These are phyloP conservation scores for Phoeniculus purpureus DNA, from an alignment of 2,797 vertebrate genomes.

Conservation along the genomic window DNA sequence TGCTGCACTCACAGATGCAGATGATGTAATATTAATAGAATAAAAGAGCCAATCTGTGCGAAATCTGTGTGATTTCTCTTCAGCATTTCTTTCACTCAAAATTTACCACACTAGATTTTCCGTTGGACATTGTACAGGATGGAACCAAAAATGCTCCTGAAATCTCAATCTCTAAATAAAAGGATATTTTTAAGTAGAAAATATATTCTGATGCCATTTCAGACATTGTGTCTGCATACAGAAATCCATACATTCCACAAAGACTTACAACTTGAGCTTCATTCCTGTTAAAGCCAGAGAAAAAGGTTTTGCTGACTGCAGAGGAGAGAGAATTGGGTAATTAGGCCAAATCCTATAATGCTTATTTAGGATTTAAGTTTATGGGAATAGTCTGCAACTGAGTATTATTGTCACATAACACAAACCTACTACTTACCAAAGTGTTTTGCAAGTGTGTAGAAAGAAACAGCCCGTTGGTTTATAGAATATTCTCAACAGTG, in stretches of 20 bases:
- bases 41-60: not conserved
- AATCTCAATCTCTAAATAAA: not conserved
- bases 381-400: not conserved
- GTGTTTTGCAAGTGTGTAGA: not conserved
- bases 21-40: not conserved
- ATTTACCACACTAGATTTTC: not conserved
- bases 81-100: not conserved
- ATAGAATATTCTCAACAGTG: not conserved
- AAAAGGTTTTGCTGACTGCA: not conserved
- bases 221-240: not conserved
- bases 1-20: no score
- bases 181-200: not conserved
- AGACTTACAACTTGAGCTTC: not conserved
- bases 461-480: not conserved
- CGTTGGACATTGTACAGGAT: not conserved
- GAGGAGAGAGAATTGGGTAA: not conserved
- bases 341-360: constrained; percentile 22
- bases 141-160: not conserved
- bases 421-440: not conserved
- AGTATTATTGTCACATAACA: not conserved
- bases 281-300: not conserved
- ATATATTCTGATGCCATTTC: not conserved
- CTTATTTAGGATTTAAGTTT: not conserved
- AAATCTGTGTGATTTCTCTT: not conserved
- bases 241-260: not conserved